These are phyloP conservation scores for Halcyon malimbica DNA, from an alignment of 2,113 vertebrate genomes.

Conservation along the genomic window DNA sequence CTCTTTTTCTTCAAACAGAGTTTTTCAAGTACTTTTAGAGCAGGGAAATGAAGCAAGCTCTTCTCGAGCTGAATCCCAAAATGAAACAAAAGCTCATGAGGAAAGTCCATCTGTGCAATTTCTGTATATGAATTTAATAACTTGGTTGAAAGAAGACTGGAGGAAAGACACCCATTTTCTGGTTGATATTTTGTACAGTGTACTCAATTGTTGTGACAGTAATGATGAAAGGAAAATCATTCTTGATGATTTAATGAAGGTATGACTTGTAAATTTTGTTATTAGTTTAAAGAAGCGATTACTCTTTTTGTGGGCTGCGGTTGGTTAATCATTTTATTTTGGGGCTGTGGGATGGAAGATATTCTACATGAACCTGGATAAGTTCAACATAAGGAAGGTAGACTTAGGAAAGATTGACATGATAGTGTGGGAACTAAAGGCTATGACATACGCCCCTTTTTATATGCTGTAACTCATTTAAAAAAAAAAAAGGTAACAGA, in stretches of 20 bases:
- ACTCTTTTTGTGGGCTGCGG: background rate
- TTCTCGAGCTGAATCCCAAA: background rate
- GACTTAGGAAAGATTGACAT: background rate
- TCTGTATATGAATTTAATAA: constrained; percentile 81
- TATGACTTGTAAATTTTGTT: constrained; percentile 43
- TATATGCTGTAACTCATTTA: background rate
- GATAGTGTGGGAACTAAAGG: background rate
- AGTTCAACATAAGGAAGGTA: background rate
- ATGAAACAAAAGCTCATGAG: background rate
- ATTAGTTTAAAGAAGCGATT: background rate
- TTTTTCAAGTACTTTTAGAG: constrained; percentile 86
- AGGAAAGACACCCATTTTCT: constrained; percentile 81
- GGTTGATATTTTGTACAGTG: constrained; percentile 93
- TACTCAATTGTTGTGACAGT: constrained; percentile 83
- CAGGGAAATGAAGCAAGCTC: constrained; percentile 38
- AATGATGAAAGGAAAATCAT: constrained; percentile 81
- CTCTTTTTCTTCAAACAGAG: constrained; percentile 82
- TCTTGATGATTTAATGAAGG: constrained; percentile 86
- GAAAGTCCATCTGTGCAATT: constrained; percentile 85
- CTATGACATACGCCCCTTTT: background rate
- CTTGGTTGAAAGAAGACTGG: constrained; percentile 85
- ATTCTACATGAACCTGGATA: background rate
- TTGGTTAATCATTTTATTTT: background rate
- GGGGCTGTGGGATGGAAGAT: background rate
- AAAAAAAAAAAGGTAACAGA: background rate